Evolutionary conservation across 2,113 vertebrate species (phyloP).

Genomic region (Psophia crepitans): DNA sequence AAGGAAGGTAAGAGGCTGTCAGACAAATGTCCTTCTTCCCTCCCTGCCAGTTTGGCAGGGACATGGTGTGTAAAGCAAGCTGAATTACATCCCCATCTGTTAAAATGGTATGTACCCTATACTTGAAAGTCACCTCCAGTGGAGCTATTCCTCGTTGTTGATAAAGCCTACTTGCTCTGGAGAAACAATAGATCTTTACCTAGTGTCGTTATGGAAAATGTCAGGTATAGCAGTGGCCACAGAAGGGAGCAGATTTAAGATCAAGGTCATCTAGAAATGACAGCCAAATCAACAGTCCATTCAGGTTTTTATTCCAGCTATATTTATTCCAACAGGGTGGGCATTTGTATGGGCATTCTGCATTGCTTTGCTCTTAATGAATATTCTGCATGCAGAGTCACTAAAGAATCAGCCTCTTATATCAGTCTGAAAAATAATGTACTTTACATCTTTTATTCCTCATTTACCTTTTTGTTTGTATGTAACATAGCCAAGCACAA

Average conservation of each 20-base stretch:
- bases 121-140: slow-evolving; percentile 15
- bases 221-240: slow-evolving; percentile 21
- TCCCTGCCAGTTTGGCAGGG: neutral
- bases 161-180: neutral
- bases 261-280: slow-evolving; percentile 41
- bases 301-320: neutral
- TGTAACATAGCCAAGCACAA: neutral
- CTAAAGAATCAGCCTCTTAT: neutral
- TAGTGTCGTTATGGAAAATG: slow-evolving; percentile 33
- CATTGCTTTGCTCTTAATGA: slow-evolving; percentile 5
- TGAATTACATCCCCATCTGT: neutral
- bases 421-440: slow-evolving; percentile 2
- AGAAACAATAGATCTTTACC: slow-evolving; percentile 45
- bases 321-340: neutral
- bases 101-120: neutral
- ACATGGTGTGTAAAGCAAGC: neutral
- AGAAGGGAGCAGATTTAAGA: slow-evolving; percentile 48
- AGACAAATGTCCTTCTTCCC: neutral
- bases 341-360: neutral
- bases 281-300: slow-evolving; percentile 14
- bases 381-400: neutral
- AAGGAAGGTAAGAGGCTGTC: neutral
- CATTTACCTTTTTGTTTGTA: neutral
- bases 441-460: neutral
- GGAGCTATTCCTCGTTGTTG: neutral